Conservation (phyloP, 1,140 invertebrate genomes). For the Procambarus clarkii region DNA sequence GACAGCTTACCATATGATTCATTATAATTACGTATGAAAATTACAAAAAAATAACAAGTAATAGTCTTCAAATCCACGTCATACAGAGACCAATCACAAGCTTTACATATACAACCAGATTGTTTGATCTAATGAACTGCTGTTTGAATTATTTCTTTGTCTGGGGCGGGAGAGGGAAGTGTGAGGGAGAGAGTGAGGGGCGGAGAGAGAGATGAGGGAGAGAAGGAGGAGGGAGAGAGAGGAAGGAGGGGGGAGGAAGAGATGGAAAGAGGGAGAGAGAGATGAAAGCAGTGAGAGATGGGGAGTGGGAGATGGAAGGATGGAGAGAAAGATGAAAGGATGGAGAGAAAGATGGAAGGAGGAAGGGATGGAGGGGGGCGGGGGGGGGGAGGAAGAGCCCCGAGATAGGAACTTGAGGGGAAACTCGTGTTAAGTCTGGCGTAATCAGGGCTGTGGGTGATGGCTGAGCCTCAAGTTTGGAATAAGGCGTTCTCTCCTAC, state of each 20-base stretch:
- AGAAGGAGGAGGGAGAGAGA: no score
- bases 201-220: no score
- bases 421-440: slow-evolving; percentile 35
- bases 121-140: no score
- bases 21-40: no score
- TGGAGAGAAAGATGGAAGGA: not conserved
- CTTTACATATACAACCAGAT: no score
- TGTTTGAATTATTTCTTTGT: no score
- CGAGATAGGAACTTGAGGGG: slow-evolving; percentile 26
- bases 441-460: slow-evolving; percentile 30
- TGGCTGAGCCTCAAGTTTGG: slow-evolving; percentile 19
- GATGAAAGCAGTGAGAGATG: not conserved
- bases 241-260: not conserved
- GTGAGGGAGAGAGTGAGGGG: not conserved
- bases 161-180: not conserved
- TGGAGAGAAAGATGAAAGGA: not conserved
- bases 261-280: not conserved
- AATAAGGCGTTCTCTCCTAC: slow-evolving; percentile 6
- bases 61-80: no score
- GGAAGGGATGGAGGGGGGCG: not conserved
- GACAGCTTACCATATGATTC: no score
- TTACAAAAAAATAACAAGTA: no score
- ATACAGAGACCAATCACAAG: no score
- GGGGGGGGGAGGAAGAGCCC: slow-evolving; percentile 2
- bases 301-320: not conserved